Percentiles rank a stretch among this genome's conserved stretches.
Evolutionary conservation across 2,888 invertebrate species (phyloP).

Genomic region (Protophormia terraenovae): DNA sequence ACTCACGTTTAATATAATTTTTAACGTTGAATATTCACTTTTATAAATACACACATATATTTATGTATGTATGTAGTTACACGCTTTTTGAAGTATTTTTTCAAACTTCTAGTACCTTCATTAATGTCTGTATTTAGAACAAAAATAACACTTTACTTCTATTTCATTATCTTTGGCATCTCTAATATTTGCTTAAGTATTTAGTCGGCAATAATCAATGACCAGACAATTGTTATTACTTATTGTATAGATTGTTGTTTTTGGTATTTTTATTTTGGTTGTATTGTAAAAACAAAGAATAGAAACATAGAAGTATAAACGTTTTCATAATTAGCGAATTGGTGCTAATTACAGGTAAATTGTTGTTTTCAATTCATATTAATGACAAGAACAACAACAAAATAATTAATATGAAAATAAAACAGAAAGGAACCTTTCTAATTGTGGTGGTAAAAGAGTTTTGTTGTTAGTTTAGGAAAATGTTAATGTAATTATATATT

Average conservation of each 20-base stretch:
- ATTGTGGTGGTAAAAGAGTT: neutral
- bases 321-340: slow-evolving; percentile 55
- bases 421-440: slow-evolving; percentile 9
- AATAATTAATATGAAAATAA: neutral
- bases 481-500: neutral
- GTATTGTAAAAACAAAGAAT: neutral
- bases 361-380: neutral
- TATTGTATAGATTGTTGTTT: slow-evolving; percentile 7
- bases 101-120: neutral
- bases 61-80: too few species aligned
- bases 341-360: slow-evolving; percentile 58
- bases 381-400: neutral
- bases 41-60: neutral
- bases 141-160: slow-evolving; percentile 51
- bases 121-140: slow-evolving; percentile 44
- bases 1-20: neutral
- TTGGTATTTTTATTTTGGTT: neutral
- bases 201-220: slow-evolving; percentile 64
- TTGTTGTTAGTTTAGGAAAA: neutral
- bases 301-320: neutral
- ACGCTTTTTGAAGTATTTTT: too few species aligned
- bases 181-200: slow-evolving; percentile 41
- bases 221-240: slow-evolving; percentile 51
- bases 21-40: neutral
- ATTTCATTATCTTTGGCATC: neutral